A percentile compares a stretch with the other conserved stretches of the same genome.
phyloP scores from a whole-genome alignment of 2,888 invertebrate genomes.

The Pristionchus mayeri region DNA sequence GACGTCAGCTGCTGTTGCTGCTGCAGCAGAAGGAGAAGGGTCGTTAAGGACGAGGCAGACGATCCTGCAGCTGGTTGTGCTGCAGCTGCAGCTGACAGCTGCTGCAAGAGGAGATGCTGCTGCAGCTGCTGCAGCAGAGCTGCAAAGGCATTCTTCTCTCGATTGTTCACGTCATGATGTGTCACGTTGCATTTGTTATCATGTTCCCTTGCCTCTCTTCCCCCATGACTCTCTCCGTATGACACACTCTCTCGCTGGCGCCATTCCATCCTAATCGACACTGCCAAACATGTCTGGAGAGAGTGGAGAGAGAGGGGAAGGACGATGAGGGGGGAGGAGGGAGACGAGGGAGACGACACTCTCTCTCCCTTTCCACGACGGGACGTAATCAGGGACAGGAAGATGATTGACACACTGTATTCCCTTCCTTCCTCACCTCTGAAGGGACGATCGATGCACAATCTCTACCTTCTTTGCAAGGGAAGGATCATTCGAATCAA shows the following conservation, averaged over 20 bases:
- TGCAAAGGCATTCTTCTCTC: background rate
- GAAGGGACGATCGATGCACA: background rate
- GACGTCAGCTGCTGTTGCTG: conserved; percentile 30
- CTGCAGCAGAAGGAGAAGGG: conserved; percentile 41
- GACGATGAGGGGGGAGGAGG: background rate
- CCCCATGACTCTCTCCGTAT: background rate
- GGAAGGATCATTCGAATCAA: background rate
- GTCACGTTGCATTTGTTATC: background rate
- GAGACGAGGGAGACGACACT: background rate
- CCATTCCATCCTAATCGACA: conserved; percentile 17
- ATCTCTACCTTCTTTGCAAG: background rate
- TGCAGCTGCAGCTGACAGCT: background rate
- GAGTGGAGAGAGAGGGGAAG: background rate
- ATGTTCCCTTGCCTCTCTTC: background rate
- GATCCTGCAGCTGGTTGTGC: background rate
- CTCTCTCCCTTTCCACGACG: background rate
- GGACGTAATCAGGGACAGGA: conserved; percentile 27
- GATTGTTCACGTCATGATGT: background rate
- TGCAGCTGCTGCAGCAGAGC: conserved; percentile 31
- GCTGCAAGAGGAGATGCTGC: conserved; percentile 25
- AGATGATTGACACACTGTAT: conserved; percentile 27
- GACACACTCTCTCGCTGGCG: conserved; percentile 1
- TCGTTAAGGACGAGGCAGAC: background rate
- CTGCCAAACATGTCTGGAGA: conserved; percentile 34
- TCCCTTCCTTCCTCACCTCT: background rate